These are phyloP conservation scores for Phylloscopus trochilus DNA, from an alignment of 2,113 vertebrate genomes.

Conservation along the genomic window DNA sequence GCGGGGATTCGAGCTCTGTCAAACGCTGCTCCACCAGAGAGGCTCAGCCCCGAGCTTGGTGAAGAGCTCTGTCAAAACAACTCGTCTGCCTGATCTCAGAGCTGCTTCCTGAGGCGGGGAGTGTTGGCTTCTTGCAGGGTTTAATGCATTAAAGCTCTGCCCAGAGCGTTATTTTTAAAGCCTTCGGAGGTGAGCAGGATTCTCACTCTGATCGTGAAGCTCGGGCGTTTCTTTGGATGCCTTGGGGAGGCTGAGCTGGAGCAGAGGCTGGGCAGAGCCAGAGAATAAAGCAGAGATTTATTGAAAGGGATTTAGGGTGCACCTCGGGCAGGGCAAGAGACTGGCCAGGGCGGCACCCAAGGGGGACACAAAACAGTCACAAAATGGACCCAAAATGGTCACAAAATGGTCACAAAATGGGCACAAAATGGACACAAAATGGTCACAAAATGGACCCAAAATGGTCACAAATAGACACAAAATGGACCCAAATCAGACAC, in stretches of 20 bases:
- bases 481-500: no score
- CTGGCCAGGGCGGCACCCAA: no score
- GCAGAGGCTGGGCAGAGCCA: no score
- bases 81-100: neutral
- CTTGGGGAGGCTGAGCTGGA: neutral
- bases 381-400: no score
- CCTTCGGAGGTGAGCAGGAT: neutral
- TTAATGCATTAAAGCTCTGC: neutral
- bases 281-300: no score
- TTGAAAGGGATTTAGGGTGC: no score
- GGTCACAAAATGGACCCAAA: no score
- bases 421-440: no score
- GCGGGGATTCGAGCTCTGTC: neutral
- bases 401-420: no score
- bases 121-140: neutral
- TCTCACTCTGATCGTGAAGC: accelerated
- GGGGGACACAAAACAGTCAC: no score
- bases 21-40: neutral
- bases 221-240: neutral
- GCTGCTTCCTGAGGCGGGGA: neutral
- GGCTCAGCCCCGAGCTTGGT: neutral
- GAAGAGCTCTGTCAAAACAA: constrained; percentile 51
- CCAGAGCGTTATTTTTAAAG: neutral
- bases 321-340: no score
- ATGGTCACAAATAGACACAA: no score